Percentiles rank a stretch among this genome's conserved stretches.
These are phyloP conservation scores for Papilio machaon DNA, from an alignment of 1,140 invertebrate genomes.

Conservation along the genomic window DNA sequence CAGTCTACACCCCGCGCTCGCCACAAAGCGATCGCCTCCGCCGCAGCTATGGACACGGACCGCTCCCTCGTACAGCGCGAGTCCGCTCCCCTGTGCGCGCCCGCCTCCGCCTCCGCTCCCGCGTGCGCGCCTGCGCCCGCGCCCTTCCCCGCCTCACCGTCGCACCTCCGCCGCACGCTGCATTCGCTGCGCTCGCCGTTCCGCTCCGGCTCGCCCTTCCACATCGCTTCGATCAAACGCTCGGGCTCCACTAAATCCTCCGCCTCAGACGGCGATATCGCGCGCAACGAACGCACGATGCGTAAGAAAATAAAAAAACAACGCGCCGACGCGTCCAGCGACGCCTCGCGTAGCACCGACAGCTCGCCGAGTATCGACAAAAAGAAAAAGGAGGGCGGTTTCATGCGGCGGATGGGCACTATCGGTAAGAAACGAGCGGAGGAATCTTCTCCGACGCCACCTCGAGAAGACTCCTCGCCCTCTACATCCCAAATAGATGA, in stretches of 20 bases:
- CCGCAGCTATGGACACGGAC: background rate
- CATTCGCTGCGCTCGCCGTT: conserved; percentile 75
- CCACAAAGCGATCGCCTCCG: conserved; percentile 53
- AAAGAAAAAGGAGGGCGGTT: conserved; percentile 60
- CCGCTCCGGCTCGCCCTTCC: conserved; percentile 76
- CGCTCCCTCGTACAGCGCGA: conserved; percentile 58
- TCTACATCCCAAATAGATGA: conserved; percentile 35
- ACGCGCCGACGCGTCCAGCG: conserved; percentile 61
- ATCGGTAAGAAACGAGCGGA: conserved; percentile 63
- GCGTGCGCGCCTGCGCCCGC: conserved; percentile 45
- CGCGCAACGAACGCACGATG: conserved; percentile 75
- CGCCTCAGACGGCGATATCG: conserved; percentile 72
- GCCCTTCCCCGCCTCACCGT: conserved; percentile 56
- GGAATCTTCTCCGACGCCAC: conserved; percentile 46
- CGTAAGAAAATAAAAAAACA: conserved; percentile 75
- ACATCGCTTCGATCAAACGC: conserved; percentile 73
- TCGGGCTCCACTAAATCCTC: conserved; percentile 69
- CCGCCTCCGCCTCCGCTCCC: conserved; percentile 46
- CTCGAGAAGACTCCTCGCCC: conserved; percentile 38
- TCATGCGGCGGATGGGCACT: conserved; percentile 66
- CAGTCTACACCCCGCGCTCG: conserved; percentile 65
- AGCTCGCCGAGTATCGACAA: conserved; percentile 64
- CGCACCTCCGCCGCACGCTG: conserved; percentile 72
- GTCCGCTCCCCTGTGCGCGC: conserved; percentile 47
- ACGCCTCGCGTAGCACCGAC: conserved; percentile 66